Evolutionary conservation across 1,140 invertebrate genomes (phyloP).

Genomic region (Schlechtendalia chinensis): DNA sequence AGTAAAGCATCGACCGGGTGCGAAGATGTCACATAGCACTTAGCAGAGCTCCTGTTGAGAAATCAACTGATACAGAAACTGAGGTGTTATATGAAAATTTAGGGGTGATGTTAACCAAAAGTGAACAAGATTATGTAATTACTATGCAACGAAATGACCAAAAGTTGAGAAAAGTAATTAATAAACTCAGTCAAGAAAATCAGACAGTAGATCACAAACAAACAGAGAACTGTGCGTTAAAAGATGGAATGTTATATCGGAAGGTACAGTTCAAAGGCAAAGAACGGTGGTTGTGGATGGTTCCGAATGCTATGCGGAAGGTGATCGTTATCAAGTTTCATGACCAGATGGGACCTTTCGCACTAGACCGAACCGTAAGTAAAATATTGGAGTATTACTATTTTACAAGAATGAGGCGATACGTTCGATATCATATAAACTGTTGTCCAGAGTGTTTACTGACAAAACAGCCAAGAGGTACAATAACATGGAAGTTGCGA

Average conservation of each 20-base stretch:
- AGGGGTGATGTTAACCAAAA: background rate
- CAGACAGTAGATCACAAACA: background rate
- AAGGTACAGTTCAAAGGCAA: background rate
- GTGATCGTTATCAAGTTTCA: background rate
- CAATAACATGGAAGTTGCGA: slow-evolving; percentile 49
- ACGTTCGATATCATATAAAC: slow-evolving; percentile 47
- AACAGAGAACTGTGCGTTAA: background rate
- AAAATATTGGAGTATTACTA: background rate
- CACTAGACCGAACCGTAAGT: background rate
- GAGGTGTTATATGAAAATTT: background rate
- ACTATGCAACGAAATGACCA: background rate
- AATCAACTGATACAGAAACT: background rate
- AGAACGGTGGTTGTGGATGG: background rate
- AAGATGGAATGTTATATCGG: background rate
- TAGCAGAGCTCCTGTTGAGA: background rate
- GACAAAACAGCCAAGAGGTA: slow-evolving; percentile 51
- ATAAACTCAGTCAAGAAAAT: background rate
- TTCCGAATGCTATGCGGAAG: background rate
- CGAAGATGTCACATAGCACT: slow-evolving; percentile 55
- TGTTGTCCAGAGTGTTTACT: slow-evolving; percentile 51
- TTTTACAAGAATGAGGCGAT: background rate
- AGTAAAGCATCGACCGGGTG: slow-evolving; percentile 53
- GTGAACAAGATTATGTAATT: background rate
- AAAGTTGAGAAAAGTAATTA: background rate
- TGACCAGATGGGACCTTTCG: background rate